Evolutionary conservation across 37 sponge, comb jelly and placozoan genomes (phyloP), one percentile per base, ranked within the genome.

Genomic region (Beroe forskalii): DNA sequence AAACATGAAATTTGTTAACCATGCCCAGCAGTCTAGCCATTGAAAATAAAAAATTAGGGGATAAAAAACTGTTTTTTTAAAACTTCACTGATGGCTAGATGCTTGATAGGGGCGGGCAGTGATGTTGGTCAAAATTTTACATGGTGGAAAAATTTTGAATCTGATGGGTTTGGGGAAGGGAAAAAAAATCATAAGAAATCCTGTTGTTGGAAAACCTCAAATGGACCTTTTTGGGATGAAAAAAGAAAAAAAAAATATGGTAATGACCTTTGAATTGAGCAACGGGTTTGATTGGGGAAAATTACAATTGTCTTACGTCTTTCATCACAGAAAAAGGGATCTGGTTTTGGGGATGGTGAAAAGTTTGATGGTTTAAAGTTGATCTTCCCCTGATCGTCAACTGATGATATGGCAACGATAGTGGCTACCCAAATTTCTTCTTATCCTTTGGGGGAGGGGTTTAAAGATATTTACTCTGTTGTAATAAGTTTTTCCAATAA

Each of bases 401-500:
- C 86, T 44, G 27, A 37, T 41, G 86, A 80, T n/a, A 80, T 80
- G 86, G 86, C 86, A 1, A 24, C 35, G 86, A 80, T 42, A 44
- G 55, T 80, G 86, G 30, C 1, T 35, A 43, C 8, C 86, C 86
- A 30, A 48, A 24, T 37, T 42, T 25, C 86, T 80, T 27, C 55
- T 80, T 25, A 80, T 80, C 27, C 86, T 80, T 33, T 43, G 86
- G 19, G 86, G 17, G 14, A 48, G 38, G 1, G 1, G 40, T 1
- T 33, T 80, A 48, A 38, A 42, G 25, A 25, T 80, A 22, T 80
- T 42, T 25, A 1, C 86, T 80, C 42, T 44, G 86, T 80, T 80
- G 86, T 80, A 9, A 80, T 80, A 48, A 44, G 55, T 24, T 80
- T 80, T 48, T 80, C 86, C 37, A 80, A 80, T 37, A 80, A 44